Evolutionary conservation across 2,888 invertebrate genomes (phyloP).

Genomic region (Lepidochrysops patricia): DNA sequence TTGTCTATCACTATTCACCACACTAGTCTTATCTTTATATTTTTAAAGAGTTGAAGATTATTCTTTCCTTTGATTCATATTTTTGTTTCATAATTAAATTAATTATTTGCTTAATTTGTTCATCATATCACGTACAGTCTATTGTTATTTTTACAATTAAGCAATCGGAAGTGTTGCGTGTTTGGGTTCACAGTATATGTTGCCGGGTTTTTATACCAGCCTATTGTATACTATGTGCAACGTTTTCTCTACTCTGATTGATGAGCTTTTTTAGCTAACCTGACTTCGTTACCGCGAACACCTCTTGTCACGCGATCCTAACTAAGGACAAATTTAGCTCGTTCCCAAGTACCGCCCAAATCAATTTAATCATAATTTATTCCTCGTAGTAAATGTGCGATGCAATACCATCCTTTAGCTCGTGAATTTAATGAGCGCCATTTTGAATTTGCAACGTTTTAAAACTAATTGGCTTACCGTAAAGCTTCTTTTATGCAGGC

Average conservation of each 20-base stretch:
- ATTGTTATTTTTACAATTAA: neutral
- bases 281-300: neutral
- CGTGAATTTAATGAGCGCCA: no score
- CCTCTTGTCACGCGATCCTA: neutral
- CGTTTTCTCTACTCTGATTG: neutral
- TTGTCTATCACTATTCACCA: neutral
- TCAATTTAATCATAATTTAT: neutral
- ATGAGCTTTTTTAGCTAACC: neutral
- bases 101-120: neutral
- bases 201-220: neutral
- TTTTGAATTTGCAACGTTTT: neutral
- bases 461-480: constrained; percentile 59
- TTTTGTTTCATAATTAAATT: neutral
- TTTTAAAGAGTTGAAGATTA: neutral
- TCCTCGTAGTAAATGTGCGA: neutral
- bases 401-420: neutral
- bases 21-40: no score
- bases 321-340: neutral
- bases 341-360: neutral
- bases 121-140: neutral
- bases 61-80: neutral
- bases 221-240: neutral
- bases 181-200: neutral
- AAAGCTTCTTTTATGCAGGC: constrained; percentile 87
- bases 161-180: neutral